Evolutionary conservation across 1,140 invertebrate species (phyloP), one percentile per base, ranked within the genome.

Genomic region (Limonius californicus): DNA sequence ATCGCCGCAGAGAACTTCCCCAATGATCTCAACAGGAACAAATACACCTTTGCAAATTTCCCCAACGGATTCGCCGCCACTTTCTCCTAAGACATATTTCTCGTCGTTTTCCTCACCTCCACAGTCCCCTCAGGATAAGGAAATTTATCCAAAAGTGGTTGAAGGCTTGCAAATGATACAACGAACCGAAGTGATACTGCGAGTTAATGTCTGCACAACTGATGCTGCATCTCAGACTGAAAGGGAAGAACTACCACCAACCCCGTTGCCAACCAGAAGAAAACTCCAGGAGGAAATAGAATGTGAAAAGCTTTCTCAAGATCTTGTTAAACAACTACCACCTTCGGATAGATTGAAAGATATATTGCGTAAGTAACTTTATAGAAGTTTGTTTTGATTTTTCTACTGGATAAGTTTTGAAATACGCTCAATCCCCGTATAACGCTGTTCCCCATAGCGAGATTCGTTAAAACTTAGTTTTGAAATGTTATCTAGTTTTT

Each of bases 261-360:
- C 70, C 2, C 76, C 76, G 1, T 64, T 77, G 7, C 75, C 72
- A 1, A 76, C 79, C 32, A 76, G 78, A 8, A 76, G 77, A 54
- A 88, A 88, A 54, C 78, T 87, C 12, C 83, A 86, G 54, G 90
- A 92, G 71, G 91, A 92, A 76, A 82, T 91, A 59, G 90, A 92
- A 65, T 92, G 89, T 78, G 90, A 93, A 68, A 80, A 85, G 67
- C 79, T 91, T 56, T 88, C 87, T 16, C 74, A 85, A 63, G 88
- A 91, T 71, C 80, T 92, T 45, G 86, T 86, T 21, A 85, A 83
- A 74, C 85, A 89, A 60, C 78, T 92, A 57, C 80, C 82, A 23
- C 83, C 85, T 12, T 82, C 84, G 23, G 86, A 89, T 65, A 87
- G 86, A 72, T 82, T 91, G 54, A 84, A 87, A 68, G 83, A 84